Conservation (phyloP, 2,888 invertebrate species). For the Catotricha subobsoleta region DNA sequence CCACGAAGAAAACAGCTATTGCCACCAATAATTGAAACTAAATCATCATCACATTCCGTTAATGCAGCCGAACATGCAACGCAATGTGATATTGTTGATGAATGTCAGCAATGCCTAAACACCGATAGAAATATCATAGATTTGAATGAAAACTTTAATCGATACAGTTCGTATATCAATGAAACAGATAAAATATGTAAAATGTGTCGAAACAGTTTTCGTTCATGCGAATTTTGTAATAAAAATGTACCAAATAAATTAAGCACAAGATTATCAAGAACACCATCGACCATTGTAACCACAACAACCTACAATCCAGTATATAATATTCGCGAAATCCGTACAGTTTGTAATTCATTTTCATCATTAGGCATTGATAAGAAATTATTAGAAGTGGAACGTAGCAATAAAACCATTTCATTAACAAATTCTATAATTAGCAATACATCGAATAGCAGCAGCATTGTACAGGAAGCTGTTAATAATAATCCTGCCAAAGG, state of each 20-base stretch:
- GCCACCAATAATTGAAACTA: constrained; percentile 14
- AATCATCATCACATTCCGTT: constrained; percentile 5
- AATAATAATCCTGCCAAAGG: constrained; percentile 29
- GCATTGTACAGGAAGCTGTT: constrained; percentile 19
- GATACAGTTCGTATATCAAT: too few species aligned
- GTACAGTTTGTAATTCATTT: constrained; percentile 27
- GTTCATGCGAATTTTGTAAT: constrained; percentile 23
- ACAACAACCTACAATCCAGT: constrained; percentile 22
- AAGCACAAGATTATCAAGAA: not conserved
- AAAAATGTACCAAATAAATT: constrained; percentile 15
- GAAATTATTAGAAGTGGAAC: constrained; percentile 26
- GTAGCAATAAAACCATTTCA: constrained; percentile 12
- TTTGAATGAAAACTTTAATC: too few species aligned
- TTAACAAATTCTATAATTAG: not conserved
- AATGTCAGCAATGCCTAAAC: too few species aligned
- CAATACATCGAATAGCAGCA: not conserved
- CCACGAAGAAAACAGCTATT: constrained; percentile 26
- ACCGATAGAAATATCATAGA: too few species aligned
- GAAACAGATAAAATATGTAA: too few species aligned
- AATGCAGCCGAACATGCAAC: not conserved
- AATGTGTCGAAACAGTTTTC: constrained; percentile 19
- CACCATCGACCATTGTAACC: not conserved
- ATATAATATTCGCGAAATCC: constrained; percentile 29
- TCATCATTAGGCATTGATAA: constrained; percentile 29
- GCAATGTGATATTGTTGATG: too few species aligned